Base-by-base conservation (phyloP, 2,888 invertebrate genomes). In the Cheilosia vulpina region DNA sequence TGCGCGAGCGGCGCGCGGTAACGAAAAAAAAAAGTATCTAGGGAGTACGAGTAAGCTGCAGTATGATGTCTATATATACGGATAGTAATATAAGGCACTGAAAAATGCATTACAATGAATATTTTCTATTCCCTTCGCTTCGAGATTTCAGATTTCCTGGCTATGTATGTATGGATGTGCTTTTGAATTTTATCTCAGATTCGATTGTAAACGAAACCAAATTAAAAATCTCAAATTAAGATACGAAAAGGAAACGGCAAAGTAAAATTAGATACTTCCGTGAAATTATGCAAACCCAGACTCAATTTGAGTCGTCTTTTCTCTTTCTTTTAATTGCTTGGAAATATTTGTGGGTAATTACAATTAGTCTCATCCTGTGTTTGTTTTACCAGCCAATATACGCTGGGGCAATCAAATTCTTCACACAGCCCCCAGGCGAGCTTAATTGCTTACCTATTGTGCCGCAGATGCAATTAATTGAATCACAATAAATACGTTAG, bases 281-380 rank as follows among this genome's bases (percentile, higher is more conserved):
- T 57, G 68, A 68, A 66, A 81, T 85, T 81, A 85, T 85, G 76
- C 85, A 85, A 85, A 81, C 72, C 77, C 77, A 85, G 63, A 53
- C 81, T 62, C 50, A 76, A 60, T 65, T 65, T 71, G 47, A 73
- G 52, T 17, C 24, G 53, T 19, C 41, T 63, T 34, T 68, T 47
- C 15, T 41, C 7, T 52, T 15, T 69, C 45, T 17, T 79, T 79
- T 84, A 84, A 84, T 79, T 84, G 71, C 75, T 84, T 80, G 75
- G 69, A 84, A 76, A 71, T 84, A 65, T 84, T 81, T 69, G 76
- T 77, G 53, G 84, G 58, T 66, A 80, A 76, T 84, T 84, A 76
- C 80, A 84, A 84, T 84, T 84, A 84, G 84, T 55, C 80, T 76
- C 84, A 84, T 84, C 80, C 84, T 80, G 84, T 84, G 58, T 84